phyloP scores from a whole-genome alignment of 2,888 invertebrate species.

The Orgyia antiqua region DNA sequence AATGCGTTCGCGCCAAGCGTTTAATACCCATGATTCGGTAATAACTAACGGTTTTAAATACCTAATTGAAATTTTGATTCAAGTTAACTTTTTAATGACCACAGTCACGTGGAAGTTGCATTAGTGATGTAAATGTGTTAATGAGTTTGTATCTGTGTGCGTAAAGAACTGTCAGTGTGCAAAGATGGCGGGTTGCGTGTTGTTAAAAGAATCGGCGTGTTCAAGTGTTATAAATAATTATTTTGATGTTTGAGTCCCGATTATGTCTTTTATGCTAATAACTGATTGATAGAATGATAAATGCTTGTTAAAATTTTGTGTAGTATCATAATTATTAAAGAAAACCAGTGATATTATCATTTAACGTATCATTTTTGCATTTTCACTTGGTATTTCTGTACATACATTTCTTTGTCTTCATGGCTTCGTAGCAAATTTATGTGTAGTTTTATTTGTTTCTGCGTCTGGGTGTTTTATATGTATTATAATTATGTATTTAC shows the following conservation, averaged over 20 bases:
- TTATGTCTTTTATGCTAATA: conserved; percentile 10
- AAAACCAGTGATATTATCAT: too few species aligned
- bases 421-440: too few species aligned
- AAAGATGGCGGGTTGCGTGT: conserved; percentile 44
- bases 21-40: conserved; percentile 32
- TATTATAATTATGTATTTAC: too few species aligned
- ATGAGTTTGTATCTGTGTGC: conserved; percentile 64
- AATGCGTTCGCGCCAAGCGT: conserved; percentile 41
- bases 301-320: conserved; percentile 4
- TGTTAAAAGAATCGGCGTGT: conserved; percentile 33
- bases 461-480: too few species aligned
- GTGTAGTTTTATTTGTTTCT: too few species aligned
- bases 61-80: conserved; percentile 53
- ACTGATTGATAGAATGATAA: conserved; percentile 8
- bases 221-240: conserved; percentile 23
- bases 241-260: conserved; percentile 12
- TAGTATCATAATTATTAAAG: too few species aligned
- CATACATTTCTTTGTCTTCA: too few species aligned
- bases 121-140: conserved; percentile 74
- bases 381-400: too few species aligned
- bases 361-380: too few species aligned
- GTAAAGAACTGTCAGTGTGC: conserved; percentile 45
- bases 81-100: conserved; percentile 32
- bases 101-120: conserved; percentile 49
- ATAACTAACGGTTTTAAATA: conserved; percentile 31